Conservation (phyloP, 2,797 vertebrate genomes). For the Thripadectes ignobilis region DNA sequence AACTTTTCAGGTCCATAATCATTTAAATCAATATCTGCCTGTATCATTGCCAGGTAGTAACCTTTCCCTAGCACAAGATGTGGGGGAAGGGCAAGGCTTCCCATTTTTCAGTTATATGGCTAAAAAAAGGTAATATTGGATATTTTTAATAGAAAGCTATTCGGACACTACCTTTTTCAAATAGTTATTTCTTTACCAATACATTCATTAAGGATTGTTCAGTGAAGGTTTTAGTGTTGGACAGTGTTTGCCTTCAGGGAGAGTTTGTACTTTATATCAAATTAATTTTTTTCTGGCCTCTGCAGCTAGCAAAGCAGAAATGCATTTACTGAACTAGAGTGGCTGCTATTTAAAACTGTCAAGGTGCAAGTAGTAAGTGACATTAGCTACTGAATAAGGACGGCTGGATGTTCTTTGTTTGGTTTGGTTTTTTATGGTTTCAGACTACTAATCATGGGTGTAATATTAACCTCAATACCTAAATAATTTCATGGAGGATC, state of each 20-base stretch:
- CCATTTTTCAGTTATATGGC: slow-evolving; percentile 52
- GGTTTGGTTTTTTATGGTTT: neutral
- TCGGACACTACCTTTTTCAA: slow-evolving; percentile 27
- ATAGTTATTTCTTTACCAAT: slow-evolving; percentile 58
- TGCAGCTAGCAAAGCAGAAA: slow-evolving; percentile 27
- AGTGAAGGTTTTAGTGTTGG: slow-evolving; percentile 30
- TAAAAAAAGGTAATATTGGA: slow-evolving; percentile 18
- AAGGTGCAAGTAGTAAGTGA: slow-evolving; percentile 25
- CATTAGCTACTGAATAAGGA: slow-evolving; percentile 21
- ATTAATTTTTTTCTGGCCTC: slow-evolving; percentile 34
- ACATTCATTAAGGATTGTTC: slow-evolving; percentile 34
- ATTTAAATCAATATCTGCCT: slow-evolving; percentile 69
- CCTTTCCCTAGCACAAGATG: slow-evolving; percentile 14
- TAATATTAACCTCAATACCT: neutral
- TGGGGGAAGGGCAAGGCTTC: slow-evolving; percentile 51
- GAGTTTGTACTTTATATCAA: slow-evolving; percentile 38
- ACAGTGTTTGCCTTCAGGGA: slow-evolving; percentile 47
- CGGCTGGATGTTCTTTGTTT: neutral
- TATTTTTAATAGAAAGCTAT: slow-evolving; percentile 59
- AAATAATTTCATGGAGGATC: neutral
- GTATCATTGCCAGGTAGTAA: slow-evolving; percentile 65
- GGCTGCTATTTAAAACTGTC: slow-evolving; percentile 41
- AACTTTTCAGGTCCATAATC: slow-evolving; percentile 69
- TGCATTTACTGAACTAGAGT: slow-evolving; percentile 19
- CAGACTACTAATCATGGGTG: neutral